Base-by-base conservation (phyloP, 1,140 invertebrate species). In the Heterodera carotae region DNA sequence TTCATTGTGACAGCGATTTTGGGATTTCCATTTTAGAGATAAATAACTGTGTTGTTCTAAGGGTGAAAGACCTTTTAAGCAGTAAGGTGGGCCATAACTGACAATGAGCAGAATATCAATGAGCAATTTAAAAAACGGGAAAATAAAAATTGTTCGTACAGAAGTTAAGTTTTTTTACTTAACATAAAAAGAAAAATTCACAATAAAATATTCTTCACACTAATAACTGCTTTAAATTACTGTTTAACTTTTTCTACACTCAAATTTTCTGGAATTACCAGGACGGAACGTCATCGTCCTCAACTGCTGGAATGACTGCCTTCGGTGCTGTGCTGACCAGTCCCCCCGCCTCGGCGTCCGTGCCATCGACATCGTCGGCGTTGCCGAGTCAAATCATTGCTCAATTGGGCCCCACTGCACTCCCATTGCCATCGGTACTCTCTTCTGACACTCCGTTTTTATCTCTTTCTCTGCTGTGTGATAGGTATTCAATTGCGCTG, bases 401-500 rank as follows among this genome's bases (percentile, higher is more conserved):
- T 25, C 56, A 56, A n/a, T 36, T 39, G 59, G 72, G 36, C 3
- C 2, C 53, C 18, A 74, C 59, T 71, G 25, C 69, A n/a, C 8
- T 33, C 6, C 69, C 33, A 22, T 25, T 75, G 15, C 76, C 33
- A 22, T 53, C 66, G 74, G 53, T 59, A 74, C 39, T 8, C 12
- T 62, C 72, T 64, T 59, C 33, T 2, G 31, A 34, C 29, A 59
- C 70, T 27, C 33, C 70, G 60, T 73, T 73, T 33, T 48, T 43
- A 60, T 48, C 33, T n/a, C 53, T 29, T 73, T 27, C n/a, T 34
- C 62, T 34, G 27, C 76, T 77, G 22, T 36, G 72, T 10, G 67
- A 8, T 79, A 76, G 34, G 76, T 79, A n/a, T 69, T 81, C 27
- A 69, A 69, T 34, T 79, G 76, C 48, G 60, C 73, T 48, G 77